Evolutionary conservation across 2,113 vertebrate genomes (phyloP).

Genomic region (Xenus cinereus): DNA sequence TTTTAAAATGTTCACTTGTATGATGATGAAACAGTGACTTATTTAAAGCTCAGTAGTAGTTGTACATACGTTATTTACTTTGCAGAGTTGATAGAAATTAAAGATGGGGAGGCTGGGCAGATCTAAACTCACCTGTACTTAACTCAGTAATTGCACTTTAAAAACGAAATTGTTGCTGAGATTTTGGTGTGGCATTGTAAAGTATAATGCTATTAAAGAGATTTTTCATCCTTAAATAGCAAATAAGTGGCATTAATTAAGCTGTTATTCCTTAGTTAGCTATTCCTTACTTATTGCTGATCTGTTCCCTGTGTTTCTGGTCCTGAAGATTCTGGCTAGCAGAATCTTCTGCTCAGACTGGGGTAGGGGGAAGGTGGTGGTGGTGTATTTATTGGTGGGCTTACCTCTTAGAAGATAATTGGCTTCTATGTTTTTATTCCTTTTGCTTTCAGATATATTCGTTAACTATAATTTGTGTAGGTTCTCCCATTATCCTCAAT

Average conservation of each 20-base stretch:
- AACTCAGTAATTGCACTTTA: background rate
- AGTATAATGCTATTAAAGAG: background rate
- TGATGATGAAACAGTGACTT: background rate
- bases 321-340: background rate
- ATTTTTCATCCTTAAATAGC: background rate
- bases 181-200: background rate
- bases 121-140: background rate
- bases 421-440: background rate
- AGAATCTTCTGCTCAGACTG: background rate
- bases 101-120: background rate
- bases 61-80: background rate
- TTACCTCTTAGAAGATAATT: background rate
- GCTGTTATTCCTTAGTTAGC: background rate
- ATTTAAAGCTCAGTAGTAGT: background rate
- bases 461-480: background rate
- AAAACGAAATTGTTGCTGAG: background rate
- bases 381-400: background rate
- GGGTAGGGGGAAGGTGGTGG: background rate
- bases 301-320: background rate
- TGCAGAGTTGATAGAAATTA: background rate
- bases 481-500: background rate
- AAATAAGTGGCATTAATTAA: background rate
- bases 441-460: background rate
- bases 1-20: background rate
- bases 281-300: background rate